Conservation (phyloP, 2,888 invertebrate species). For the Napeogenes sylphis region DNA sequence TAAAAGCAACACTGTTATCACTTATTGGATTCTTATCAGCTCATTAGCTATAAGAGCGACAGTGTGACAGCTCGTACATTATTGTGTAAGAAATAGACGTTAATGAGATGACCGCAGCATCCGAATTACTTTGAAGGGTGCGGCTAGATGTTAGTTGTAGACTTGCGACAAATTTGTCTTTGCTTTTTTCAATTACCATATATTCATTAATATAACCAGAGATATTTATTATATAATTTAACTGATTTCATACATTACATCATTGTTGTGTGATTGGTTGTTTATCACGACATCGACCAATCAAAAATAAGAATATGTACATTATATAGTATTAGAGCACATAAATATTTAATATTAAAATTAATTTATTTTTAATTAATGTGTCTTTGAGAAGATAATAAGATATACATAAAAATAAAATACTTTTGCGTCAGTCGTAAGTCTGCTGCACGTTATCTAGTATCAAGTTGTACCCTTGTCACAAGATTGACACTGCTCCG, state of each 20-base stretch:
- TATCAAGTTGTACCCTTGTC: slow-evolving; percentile 52
- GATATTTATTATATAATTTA: too few relatives aligned
- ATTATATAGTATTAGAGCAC: too few relatives aligned
- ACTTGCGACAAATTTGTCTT: slow-evolving; percentile 4
- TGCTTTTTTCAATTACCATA: too few relatives aligned
- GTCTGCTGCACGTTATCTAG: slow-evolving; percentile 47
- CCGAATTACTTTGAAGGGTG: slow-evolving; percentile 43
- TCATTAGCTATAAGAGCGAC: slow-evolving; percentile 20
- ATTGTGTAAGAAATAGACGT: slow-evolving; percentile 32
- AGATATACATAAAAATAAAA: too few relatives aligned
- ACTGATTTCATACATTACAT: too few relatives aligned
- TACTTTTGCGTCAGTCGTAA: slow-evolving; percentile 27
- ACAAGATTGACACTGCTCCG: slow-evolving; percentile 42
- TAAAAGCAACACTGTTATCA: neutral
- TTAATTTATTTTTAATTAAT: too few relatives aligned
- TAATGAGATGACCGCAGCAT: slow-evolving; percentile 42
- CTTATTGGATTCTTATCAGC: slow-evolving; percentile 10
- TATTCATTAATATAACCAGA: too few relatives aligned
- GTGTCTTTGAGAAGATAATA: too few relatives aligned
- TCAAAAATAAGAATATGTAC: too few relatives aligned
- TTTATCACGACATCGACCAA: too few relatives aligned
- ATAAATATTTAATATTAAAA: too few relatives aligned
- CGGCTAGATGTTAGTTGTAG: slow-evolving; percentile 21
- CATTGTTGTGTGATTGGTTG: too few relatives aligned
- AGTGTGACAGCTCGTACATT: slow-evolving; percentile 38